Evolutionary conservation across 2,797 vertebrate species (phyloP), one percentile per base, ranked within the genome.

Genomic region (Bradypodion pumilum): DNA sequence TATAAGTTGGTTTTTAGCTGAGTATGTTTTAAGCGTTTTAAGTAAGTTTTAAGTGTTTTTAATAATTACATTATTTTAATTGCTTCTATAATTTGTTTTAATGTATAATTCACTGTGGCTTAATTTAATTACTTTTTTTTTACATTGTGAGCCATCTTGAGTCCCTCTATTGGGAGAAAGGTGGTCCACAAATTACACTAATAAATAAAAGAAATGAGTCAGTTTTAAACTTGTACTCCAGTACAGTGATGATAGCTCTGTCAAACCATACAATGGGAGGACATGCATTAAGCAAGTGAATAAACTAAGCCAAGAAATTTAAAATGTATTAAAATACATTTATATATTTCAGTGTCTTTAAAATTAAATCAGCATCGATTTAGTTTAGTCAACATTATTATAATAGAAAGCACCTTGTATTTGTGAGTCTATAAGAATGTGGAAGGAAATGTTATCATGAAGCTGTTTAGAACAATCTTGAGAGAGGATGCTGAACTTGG

Each of bases 251-350:
- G 32, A 82, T 25, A 7, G 73, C 59, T 75, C 74, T 32, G 49
- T 76, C 35, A 83, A 62, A 46, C 75, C 52, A 59, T 40, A n/a
- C 19, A 68, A 60, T n/a, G 35, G 40, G 49, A 35, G 3, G 70
- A 70, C 59, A 29, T 59, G 1, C 35, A 77, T 60, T 76, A 76
- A 32, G 65, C 32, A 42, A 83, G 63, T 70, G 65, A 77, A 52
- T 46, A n/a, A 70, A 77, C 56, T 37, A n/a, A 82, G 82, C 37
- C 74, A 70, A 59, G 40, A 83, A 68, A 62, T 70, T 70, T 77
- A 19, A 83, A 70, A 83, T 77, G 65, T 37, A 59, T 29, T 70
- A 69, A 70, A 77, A 83, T 42, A 6, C 68, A 76, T 83, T 52
- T 68, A 69, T 69, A 80, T 69, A 13, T 32, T 10, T 44, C 52